phyloP scores from a whole-genome alignment of 2,797 vertebrate genomes.

The Ibycter americanus region DNA sequence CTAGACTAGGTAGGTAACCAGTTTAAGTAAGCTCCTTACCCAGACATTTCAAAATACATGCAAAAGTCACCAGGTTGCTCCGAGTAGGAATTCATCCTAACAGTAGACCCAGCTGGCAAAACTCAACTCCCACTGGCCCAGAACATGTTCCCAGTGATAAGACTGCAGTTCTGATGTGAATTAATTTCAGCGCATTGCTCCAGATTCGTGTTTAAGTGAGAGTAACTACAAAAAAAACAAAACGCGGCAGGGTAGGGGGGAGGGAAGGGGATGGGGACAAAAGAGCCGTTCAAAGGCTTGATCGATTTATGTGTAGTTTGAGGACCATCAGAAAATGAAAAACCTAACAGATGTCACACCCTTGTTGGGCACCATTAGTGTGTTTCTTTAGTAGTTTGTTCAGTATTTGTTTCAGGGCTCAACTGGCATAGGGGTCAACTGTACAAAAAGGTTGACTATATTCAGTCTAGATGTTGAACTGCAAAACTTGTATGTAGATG shows the following conservation, averaged over 20 bases:
- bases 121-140: background rate
- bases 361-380: background rate
- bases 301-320: background rate
- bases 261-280: too few species aligned
- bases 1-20: background rate
- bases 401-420: background rate
- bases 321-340: background rate
- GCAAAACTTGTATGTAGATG: background rate
- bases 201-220: background rate
- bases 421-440: accelerated
- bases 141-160: background rate
- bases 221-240: background rate
- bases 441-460: background rate
- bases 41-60: background rate
- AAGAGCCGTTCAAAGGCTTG: background rate
- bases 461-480: background rate
- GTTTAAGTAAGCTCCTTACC: background rate
- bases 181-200: background rate
- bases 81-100: background rate
- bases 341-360: background rate
- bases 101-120: background rate
- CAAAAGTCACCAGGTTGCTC: background rate
- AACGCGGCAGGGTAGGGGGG: too few species aligned
- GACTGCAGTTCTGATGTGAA: background rate
- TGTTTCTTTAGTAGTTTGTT: background rate